Evolutionary conservation across 64 coral and sea anemone species (phyloP).

Genomic region (Dendronephthya gigantea): DNA sequence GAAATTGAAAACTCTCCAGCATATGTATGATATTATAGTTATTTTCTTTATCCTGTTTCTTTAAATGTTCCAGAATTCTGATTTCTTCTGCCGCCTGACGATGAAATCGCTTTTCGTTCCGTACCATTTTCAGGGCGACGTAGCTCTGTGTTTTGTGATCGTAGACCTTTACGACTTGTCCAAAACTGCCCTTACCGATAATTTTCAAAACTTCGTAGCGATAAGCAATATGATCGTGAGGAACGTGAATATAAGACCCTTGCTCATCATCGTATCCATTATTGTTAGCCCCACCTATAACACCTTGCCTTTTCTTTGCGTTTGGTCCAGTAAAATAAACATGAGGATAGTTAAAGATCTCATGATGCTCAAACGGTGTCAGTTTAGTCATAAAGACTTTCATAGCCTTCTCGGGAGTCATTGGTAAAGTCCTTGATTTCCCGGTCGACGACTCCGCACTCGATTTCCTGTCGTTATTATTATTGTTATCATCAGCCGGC

Average conservation of each 20-base stretch:
- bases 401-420: constrained; percentile 80
- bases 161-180: constrained; percentile 93
- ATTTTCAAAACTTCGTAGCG: constrained; percentile 97
- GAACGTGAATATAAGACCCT: constrained; percentile 98
- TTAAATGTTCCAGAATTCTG: constrained; percentile 46
- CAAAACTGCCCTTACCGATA: constrained; percentile 96
- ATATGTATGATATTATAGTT: constrained; percentile 97
- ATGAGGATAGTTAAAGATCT: constrained; percentile 99
- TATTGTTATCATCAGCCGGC: background rate
- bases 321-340: constrained; percentile 92
- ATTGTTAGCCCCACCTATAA: constrained; percentile 95
- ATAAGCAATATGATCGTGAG: constrained; percentile 95
- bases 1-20: constrained; percentile 92
- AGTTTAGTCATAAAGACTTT: constrained; percentile 95
- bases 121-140: constrained; percentile 94
- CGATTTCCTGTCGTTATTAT: constrained; percentile 8
- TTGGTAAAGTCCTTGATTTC: constrained; percentile 67
- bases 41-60: constrained; percentile 97
- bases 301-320: constrained; percentile 99
- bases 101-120: constrained; percentile 97
- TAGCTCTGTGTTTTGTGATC: constrained; percentile 97
- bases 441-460: constrained; percentile 52
- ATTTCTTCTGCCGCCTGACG: background rate
- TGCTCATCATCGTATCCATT: constrained; percentile 97
- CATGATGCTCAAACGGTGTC: constrained; percentile 91